These are phyloP conservation scores for Prostheceraeus crozeri DNA, from an alignment of 2,888 invertebrate genomes.

Conservation along the genomic window DNA sequence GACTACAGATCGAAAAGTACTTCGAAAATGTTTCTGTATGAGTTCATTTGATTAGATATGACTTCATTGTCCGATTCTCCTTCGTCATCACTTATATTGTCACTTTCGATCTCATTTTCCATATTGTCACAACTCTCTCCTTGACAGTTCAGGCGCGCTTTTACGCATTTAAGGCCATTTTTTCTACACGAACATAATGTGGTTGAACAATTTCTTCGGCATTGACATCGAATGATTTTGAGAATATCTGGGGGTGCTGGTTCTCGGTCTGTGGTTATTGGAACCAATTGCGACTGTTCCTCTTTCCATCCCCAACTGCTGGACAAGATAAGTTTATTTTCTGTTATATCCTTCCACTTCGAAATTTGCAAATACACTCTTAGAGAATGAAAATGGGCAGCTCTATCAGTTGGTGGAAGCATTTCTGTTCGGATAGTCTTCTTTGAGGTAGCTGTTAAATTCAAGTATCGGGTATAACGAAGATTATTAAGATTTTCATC, in stretches of 20 bases:
- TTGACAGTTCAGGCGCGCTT: slow-evolving; percentile 20
- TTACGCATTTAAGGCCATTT: slow-evolving; percentile 28
- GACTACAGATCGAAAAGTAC: too few relatives aligned
- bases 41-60: too few relatives aligned
- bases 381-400: slow-evolving; percentile 9
- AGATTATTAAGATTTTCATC: slow-evolving; percentile 23
- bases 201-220: slow-evolving; percentile 15
- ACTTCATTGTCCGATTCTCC: too few relatives aligned
- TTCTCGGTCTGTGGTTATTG: slow-evolving; percentile 21
- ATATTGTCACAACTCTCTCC: slow-evolving; percentile 20
- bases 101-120: too few relatives aligned
- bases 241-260: slow-evolving; percentile 8
- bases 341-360: slow-evolving; percentile 13
- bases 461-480: slow-evolving; percentile 10
- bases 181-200: slow-evolving; percentile 19
- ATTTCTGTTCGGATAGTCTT: slow-evolving; percentile 11
- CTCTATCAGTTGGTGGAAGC: slow-evolving; percentile 14
- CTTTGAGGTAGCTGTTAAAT: slow-evolving; percentile 21
- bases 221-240: slow-evolving; percentile 18
- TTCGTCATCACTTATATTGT: too few relatives aligned
- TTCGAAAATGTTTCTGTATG: too few relatives aligned
- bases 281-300: slow-evolving; percentile 19
- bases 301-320: slow-evolving; percentile 11
- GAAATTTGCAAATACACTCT: background rate
- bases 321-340: slow-evolving; percentile 3